Evolutionary conservation across 2,113 vertebrate species (phyloP), one percentile per base, ranked within the genome.

Genomic region (Heterotilapia buettikoferi): DNA sequence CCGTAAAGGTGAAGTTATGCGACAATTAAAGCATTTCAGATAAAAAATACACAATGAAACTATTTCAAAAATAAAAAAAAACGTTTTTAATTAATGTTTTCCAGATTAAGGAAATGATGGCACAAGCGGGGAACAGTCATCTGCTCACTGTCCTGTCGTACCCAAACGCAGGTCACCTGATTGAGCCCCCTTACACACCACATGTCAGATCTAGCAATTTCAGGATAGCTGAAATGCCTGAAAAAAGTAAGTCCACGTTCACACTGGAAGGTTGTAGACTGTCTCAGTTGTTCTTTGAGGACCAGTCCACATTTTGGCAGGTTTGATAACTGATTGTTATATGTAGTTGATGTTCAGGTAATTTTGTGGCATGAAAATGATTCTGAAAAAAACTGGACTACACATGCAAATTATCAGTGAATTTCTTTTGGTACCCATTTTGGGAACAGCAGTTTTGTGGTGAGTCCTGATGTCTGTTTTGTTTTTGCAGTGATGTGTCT

Each of bases 61-160:
- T 18, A 31, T 9, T 18, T 18, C 4, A 31, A 14, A 18, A 61
- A 18, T 31, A 61, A 31, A 16, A 29, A 29, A 61, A 5, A 8
- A 61, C 2, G 3, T 61, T 61, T 61, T 10, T 18, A 61, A 16
- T 31, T 61, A 31, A 31, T 61, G 8, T 89, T 19, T 43, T 52
- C 21, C 83, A 97, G 96, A 96, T 97, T 14, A 91, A 91, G 85
- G 84, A 92, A 63, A 96, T 97, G 94, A 96, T 97, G 96, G 90
- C 95, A 63, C 56, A 5, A 9, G 94, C 94, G 3, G 96, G 96
- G n/a, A 97, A 97, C 85, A 86, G 89, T 53, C 93, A 95, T 68
- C 92, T 97, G 79, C 87, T 97, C 80, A 96, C 95, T 5, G 6
- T 93, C n/a, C 91, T 96, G 52, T 95, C 90, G 0, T 97, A 97